Conservation (phyloP, 2,113 vertebrate genomes). For the Natator depressus region DNA sequence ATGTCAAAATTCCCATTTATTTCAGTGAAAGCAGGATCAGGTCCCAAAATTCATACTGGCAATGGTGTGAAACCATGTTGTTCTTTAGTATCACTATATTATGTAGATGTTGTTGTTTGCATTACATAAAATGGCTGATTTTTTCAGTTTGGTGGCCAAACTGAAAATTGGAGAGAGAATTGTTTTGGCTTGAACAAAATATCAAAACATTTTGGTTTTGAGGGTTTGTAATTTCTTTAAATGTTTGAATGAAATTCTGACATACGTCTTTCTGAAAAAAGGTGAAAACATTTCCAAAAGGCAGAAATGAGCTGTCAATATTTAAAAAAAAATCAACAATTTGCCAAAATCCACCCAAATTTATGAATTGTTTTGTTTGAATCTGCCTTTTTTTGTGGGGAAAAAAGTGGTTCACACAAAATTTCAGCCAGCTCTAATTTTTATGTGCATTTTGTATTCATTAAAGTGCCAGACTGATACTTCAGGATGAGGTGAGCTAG, state of each 20-base stretch:
- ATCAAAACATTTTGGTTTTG: neutral
- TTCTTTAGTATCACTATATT: accelerated
- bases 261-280: neutral
- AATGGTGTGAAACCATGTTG: accelerated
- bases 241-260: neutral
- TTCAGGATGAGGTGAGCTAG: accelerated
- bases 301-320: neutral
- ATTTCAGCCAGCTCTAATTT: neutral
- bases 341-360: neutral
- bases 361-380: neutral
- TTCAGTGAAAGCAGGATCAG: neutral
- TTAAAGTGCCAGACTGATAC: accelerated
- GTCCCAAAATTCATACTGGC: accelerated
- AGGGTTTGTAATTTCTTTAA: neutral
- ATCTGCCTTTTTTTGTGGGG: neutral
- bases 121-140: neutral
- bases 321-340: neutral
- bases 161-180: neutral
- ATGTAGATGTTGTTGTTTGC: no score
- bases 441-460: neutral
- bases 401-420: neutral
- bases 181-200: neutral
- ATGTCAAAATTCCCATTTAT: neutral
- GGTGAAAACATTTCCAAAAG: neutral
- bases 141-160: neutral